Evolutionary conservation across 1,140 invertebrate genomes (phyloP).

Genomic region (Cyclina sinensis): DNA sequence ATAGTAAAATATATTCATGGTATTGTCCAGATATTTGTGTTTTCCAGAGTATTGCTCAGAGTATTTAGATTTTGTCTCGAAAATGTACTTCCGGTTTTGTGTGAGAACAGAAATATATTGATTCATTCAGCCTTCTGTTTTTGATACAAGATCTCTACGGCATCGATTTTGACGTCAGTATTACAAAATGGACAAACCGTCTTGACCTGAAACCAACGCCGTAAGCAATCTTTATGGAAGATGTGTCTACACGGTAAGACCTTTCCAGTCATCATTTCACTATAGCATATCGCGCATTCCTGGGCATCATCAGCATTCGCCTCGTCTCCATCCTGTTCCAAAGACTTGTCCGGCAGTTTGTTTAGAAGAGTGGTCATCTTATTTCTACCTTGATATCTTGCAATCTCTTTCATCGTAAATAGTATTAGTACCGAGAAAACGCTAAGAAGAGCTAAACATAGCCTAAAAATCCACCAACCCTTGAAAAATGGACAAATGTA

Average conservation of each 20-base stretch:
- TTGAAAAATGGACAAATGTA: slow-evolving; percentile 26
- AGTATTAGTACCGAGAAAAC: neutral
- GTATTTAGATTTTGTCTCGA: too few relatives aligned
- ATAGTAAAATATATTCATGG: too few relatives aligned
- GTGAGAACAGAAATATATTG: too few relatives aligned
- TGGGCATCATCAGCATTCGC: neutral
- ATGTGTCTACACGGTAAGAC: neutral
- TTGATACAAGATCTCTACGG: too few relatives aligned
- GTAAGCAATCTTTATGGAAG: slow-evolving; percentile 22
- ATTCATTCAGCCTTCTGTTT: too few relatives aligned
- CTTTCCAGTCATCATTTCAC: neutral
- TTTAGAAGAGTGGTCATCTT: neutral
- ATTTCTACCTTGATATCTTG: neutral
- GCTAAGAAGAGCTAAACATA: neutral
- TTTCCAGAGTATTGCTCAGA: too few relatives aligned
- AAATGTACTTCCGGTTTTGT: too few relatives aligned
- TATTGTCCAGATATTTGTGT: too few relatives aligned
- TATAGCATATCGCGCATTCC: neutral
- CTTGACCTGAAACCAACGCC: slow-evolving; percentile 2
- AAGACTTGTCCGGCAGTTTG: neutral
- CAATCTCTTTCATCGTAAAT: neutral
- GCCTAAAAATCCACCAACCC: neutral
- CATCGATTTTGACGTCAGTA: neutral
- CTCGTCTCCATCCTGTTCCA: neutral
- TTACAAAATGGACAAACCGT: slow-evolving; percentile 23